Conservation (phyloP, 2,797 vertebrate species). For the Catharus ustulatus region DNA sequence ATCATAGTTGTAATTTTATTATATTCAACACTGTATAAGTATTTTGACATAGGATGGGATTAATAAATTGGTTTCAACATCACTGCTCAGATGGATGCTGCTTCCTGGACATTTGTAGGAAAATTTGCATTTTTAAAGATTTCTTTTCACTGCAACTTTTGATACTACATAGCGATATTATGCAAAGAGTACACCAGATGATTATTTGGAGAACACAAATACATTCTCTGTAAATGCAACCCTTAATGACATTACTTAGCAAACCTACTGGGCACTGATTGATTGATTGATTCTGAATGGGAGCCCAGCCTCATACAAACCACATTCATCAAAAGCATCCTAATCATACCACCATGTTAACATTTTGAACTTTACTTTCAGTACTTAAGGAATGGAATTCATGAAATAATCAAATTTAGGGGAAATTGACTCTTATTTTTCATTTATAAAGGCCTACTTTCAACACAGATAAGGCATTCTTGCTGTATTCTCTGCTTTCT, state of each 20-base stretch:
- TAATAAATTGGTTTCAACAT: neutral
- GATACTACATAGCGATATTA: neutral
- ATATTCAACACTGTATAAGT: neutral
- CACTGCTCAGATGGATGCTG: neutral
- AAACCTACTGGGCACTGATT: neutral
- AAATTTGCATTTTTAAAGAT: neutral
- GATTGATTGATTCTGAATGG: neutral
- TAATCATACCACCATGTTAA: conserved; percentile 14
- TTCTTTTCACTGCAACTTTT: neutral
- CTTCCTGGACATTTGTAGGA: neutral
- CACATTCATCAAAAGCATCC: conserved; percentile 13
- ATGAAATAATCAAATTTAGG: neutral
- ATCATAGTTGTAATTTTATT: neutral
- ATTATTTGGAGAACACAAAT: neutral
- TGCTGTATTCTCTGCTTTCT: neutral
- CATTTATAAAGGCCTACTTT: neutral
- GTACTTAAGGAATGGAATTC: conserved; percentile 3
- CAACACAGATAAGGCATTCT: neutral
- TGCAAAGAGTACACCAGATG: neutral
- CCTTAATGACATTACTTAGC: neutral
- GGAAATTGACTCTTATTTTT: neutral
- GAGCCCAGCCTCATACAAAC: neutral
- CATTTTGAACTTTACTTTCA: conserved; percentile 28
- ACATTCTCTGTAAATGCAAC: neutral
- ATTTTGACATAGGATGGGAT: conserved; percentile 22